Base-by-base conservation (phyloP, 2,888 invertebrate genomes). In the Himalopsyche tibetana region DNA sequence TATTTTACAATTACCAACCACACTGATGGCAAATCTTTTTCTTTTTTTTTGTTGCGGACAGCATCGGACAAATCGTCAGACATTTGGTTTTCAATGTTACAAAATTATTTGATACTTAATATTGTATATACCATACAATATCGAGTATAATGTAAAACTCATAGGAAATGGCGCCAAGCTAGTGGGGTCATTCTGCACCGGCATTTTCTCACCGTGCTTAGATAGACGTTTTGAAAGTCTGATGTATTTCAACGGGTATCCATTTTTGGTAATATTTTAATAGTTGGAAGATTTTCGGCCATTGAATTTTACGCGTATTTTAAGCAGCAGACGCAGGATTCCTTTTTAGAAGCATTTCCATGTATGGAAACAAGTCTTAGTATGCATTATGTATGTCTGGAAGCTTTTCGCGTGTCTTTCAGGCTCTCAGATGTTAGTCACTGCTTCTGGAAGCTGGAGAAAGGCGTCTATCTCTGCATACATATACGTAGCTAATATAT, bases 301-400 rank as follows among this genome's bases (percentile, higher is more conserved):
- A 63, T 63, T 63, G 19, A 63, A 63, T 19, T 63, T 63, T 63
- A 63, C 63, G 63, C 63, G 63, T 63, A 63, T 63, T 19, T 63
- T 19, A 63, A 28, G 63, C 28, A 63, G 19, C 63, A 19, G 19
- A 19, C 63, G 5, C 17, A 56, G 56, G 56, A 63, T 28, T 63
- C 63, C 63, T 63, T 63, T 63, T 11, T 63, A 63, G 63, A 63
- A 63, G 63, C 63, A 63, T 63, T 63, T 63, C 63, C 63, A 63
- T 63, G 63, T 63, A 63, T 63, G 63, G 63, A 19, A 63, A 63
- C 63, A 63, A 63, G 63, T 28, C 19, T 63, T 63, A 19, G 63
- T 6, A 63, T 63, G 63, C 63, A 63, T 63, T 63, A 63, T 63
- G 63, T 63, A 63, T 63, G 63, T 63, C 63, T 63, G 63, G 63